Percentiles rank a stretch among this genome's conserved stretches.
phyloP scores from a whole-genome alignment of 2,888 invertebrate genomes.

The Clanis bilineata region DNA sequence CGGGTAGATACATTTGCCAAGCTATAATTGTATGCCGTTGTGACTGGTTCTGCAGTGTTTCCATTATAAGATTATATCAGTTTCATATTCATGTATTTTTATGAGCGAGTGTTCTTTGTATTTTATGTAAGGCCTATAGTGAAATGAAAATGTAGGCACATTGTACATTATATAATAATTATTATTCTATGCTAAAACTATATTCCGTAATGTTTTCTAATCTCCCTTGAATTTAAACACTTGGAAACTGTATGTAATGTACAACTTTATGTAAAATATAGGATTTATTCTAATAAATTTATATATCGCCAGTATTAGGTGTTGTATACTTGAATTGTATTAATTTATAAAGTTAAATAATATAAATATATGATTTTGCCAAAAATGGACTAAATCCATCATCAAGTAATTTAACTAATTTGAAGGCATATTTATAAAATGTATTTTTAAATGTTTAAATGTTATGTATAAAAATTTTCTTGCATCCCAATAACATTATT shows the following conservation, averaged over 20 bases:
- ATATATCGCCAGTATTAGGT: conserved; percentile 1
- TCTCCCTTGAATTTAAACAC: conserved; percentile 5
- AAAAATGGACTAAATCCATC: too few relatives aligned
- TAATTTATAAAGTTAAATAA: neutral
- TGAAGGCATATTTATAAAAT: too few relatives aligned
- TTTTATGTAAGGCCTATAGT: conserved; percentile 2
- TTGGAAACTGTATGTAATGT: conserved; percentile 1
- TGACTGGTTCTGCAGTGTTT: neutral
- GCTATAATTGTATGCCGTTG: neutral
- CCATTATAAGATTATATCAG: neutral
- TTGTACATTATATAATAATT: too few relatives aligned
- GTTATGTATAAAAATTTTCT: too few relatives aligned
- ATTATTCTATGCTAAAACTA: neutral
- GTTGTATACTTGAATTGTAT: neutral
- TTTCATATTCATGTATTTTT: neutral
- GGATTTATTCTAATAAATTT: neutral
- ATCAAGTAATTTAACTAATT: too few relatives aligned
- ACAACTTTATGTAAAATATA: neutral
- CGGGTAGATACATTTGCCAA: too few relatives aligned
- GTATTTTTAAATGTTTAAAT: too few relatives aligned
- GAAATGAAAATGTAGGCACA: too few relatives aligned
- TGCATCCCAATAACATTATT: too few relatives aligned
- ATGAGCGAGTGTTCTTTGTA: neutral
- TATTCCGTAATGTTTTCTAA: neutral
- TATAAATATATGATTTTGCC: too few relatives aligned